A percentile compares a stretch with the other conserved stretches of the same genome.
Evolutionary conservation across 2,113 vertebrate genomes (phyloP).

Genomic region (Solea solea): DNA sequence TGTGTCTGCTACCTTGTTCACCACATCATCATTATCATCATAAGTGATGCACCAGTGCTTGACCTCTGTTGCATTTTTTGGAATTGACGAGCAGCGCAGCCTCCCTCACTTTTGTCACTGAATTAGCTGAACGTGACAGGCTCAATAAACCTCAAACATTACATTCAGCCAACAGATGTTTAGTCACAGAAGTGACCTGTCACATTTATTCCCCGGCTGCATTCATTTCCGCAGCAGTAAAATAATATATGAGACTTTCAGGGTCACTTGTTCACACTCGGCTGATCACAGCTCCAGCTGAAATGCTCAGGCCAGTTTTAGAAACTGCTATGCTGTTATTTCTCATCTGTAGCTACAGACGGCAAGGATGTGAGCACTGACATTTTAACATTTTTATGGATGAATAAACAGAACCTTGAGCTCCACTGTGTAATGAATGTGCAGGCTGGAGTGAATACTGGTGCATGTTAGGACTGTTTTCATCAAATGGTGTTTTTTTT

Average conservation of each 20-base stretch:
- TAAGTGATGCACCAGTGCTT: neutral
- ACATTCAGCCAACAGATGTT: neutral
- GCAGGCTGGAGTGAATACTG: conserved; percentile 3
- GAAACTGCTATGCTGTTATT: conserved; percentile 1
- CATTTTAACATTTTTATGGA: conserved; percentile 33
- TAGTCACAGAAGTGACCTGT: neutral
- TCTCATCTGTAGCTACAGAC: conserved; percentile 2
- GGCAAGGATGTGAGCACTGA: conserved; percentile 16
- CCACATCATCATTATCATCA: neutral
- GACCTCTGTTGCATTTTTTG: conserved; percentile 4
- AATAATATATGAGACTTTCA: conserved; percentile 2
- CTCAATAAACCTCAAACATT: neutral
- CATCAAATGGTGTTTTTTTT: no score
- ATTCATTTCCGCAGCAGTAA: neutral
- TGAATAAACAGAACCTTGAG: conserved; percentile 23
- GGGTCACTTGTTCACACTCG: conserved; percentile 19
- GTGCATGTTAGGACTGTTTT: neutral
- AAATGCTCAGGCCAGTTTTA: conserved; percentile 4
- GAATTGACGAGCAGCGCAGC: neutral
- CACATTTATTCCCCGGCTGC: neutral
- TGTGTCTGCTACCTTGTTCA: neutral
- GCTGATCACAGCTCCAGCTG: neutral
- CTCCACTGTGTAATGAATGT: conserved; percentile 1
- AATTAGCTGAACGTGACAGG: neutral
- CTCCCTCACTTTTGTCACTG: no score